Conservation (phyloP, 2,797 vertebrate species). For the Diceros bicornis region DNA sequence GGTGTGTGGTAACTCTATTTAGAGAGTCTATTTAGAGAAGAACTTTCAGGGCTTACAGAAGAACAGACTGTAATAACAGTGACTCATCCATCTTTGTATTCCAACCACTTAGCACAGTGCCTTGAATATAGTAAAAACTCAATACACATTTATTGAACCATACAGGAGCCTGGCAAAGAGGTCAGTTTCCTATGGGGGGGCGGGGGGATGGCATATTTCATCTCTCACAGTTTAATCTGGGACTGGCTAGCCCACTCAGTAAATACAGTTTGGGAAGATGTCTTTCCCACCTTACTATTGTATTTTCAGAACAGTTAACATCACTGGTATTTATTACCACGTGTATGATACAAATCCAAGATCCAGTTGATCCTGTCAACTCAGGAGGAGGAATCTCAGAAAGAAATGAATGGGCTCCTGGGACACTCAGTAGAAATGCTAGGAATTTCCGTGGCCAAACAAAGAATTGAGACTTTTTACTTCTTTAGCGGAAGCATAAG, state of each 20-base stretch:
- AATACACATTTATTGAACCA: background rate
- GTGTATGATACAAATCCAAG: constrained; percentile 1
- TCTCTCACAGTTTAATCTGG: background rate
- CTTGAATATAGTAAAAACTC: background rate
- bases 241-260: background rate
- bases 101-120: background rate
- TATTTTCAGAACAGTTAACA: background rate
- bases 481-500: constrained; percentile 8
- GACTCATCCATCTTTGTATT: background rate
- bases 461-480: background rate
- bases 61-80: background rate
- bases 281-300: background rate
- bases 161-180: background rate
- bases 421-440: background rate
- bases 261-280: background rate
- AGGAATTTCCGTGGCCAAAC: background rate
- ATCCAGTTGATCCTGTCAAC: background rate
- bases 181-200: background rate
- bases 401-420: background rate
- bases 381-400: background rate
- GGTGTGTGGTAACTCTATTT: background rate
- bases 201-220: background rate
- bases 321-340: background rate
- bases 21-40: background rate
- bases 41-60: background rate